Percentiles rank a stretch among this genome's conserved stretches.
phyloP scores from a whole-genome alignment of 2,797 vertebrate species.

The Lacerta bilineata region DNA sequence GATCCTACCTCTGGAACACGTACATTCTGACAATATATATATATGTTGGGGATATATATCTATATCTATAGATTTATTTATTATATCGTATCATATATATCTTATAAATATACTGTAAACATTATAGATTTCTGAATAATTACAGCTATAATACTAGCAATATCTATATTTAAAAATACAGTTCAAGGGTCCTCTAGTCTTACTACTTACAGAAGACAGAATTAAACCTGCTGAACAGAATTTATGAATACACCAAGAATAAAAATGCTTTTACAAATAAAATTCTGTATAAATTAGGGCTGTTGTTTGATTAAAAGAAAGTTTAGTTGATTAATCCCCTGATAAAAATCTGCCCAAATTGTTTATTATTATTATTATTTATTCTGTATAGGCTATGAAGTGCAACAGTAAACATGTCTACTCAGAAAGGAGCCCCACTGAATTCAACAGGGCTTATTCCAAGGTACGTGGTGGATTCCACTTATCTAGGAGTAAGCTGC shows the following conservation, averaged over 20 bases:
- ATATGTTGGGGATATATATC: constrained; percentile 49
- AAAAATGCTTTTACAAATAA: constrained; percentile 76
- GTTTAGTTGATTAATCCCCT: not conserved
- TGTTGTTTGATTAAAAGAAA: not conserved
- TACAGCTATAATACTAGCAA: constrained; percentile 76
- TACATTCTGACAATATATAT: constrained; percentile 78
- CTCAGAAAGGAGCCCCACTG: not conserved
- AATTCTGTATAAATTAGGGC: constrained; percentile 65
- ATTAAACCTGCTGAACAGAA: constrained; percentile 75
- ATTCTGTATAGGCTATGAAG: not conserved
- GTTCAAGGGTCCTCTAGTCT: constrained; percentile 73
- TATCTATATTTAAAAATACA: constrained; percentile 79
- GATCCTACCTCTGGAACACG: constrained; percentile 76
- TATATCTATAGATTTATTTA: constrained; percentile 1
- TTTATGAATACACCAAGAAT: constrained; percentile 76
- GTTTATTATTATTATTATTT: too few relatives aligned
- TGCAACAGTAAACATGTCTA: not conserved
- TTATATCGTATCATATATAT: constrained; percentile 53
- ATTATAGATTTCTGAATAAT: constrained; percentile 79
- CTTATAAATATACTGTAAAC: constrained; percentile 82
- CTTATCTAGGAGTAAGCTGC: not conserved
- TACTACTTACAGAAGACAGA: constrained; percentile 77
- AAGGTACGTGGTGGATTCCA: not conserved
- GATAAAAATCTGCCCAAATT: not conserved
- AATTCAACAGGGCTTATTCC: not conserved